A percentile compares a stretch with the other conserved stretches of the same genome.
phyloP scores from a whole-genome alignment of 2,888 invertebrate species.

The Sepioteuthis lessoniana region DNA sequence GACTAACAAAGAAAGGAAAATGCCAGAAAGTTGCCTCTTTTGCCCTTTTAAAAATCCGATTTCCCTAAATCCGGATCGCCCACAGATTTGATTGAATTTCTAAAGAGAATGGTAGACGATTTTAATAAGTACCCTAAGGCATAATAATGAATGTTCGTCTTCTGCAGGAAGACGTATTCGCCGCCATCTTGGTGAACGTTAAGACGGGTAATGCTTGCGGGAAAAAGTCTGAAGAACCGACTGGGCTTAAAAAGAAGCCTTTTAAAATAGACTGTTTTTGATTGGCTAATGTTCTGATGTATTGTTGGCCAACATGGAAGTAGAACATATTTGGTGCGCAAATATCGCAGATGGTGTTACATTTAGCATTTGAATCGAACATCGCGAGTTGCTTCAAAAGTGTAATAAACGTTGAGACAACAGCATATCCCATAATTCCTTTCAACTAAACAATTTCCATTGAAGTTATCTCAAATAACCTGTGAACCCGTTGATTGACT shows the following conservation, averaged over 20 bases:
- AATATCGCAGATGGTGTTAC: background rate
- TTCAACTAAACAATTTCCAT: background rate
- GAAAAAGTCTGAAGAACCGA: background rate
- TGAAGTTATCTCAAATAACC: background rate
- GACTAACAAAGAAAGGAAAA: background rate
- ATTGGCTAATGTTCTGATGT: background rate
- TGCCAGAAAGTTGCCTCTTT: background rate
- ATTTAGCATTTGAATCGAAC: background rate
- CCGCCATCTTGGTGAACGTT: background rate
- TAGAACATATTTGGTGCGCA: background rate
- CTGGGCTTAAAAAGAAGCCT: background rate
- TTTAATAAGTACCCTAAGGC: background rate
- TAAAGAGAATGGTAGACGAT: background rate
- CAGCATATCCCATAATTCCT: background rate
- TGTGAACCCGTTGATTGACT: too few relatives aligned
- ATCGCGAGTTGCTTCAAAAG: background rate
- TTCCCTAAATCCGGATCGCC: background rate
- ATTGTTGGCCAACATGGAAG: background rate
- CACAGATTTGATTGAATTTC: background rate
- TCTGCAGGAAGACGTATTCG: background rate
- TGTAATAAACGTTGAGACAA: background rate
- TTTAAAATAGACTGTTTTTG: background rate
- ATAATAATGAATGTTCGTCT: background rate
- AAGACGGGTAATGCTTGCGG: background rate
- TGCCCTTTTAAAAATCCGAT: background rate